Conservation (phyloP, 2,888 invertebrate genomes). For the Reticulitermes lucifugus region DNA sequence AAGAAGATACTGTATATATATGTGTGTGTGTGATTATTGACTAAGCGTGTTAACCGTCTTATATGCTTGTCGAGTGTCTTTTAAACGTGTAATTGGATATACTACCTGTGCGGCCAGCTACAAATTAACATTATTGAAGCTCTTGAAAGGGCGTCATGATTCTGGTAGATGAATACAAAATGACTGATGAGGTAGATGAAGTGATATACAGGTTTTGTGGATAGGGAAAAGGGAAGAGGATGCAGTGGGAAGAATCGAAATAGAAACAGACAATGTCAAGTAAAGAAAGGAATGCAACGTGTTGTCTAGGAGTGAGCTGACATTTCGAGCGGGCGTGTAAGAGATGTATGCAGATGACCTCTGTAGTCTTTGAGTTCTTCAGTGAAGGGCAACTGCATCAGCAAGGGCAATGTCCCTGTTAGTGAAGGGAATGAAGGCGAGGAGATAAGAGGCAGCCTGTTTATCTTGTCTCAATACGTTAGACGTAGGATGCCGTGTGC, state of each 20-base stretch:
- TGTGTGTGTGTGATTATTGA: neutral
- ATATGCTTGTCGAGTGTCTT: neutral
- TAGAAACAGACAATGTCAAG: conserved; percentile 12
- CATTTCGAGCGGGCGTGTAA: conserved; percentile 5
- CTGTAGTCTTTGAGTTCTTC: neutral
- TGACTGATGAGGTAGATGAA: conserved; percentile 15
- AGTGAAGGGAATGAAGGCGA: too few relatives aligned
- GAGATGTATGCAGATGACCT: conserved; percentile 23
- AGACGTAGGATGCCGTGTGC: too few relatives aligned
- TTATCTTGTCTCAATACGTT: too few relatives aligned
- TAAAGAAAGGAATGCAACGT: conserved; percentile 1
- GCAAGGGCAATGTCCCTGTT: conserved; percentile 19
- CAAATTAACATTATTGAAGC: neutral
- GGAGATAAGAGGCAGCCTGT: too few relatives aligned
- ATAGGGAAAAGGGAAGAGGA: neutral
- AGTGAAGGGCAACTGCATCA: conserved; percentile 16
- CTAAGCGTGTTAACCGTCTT: neutral
- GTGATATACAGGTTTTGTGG: conserved; percentile 1
- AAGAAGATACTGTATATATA: too few relatives aligned
- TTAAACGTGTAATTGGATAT: neutral
- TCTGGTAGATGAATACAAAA: neutral
- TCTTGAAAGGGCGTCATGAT: neutral
- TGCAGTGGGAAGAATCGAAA: neutral
- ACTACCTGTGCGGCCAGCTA: neutral
- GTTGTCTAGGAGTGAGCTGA: neutral